Conservation (phyloP, 2,113 vertebrate species). For the Theropithecus gelada region DNA sequence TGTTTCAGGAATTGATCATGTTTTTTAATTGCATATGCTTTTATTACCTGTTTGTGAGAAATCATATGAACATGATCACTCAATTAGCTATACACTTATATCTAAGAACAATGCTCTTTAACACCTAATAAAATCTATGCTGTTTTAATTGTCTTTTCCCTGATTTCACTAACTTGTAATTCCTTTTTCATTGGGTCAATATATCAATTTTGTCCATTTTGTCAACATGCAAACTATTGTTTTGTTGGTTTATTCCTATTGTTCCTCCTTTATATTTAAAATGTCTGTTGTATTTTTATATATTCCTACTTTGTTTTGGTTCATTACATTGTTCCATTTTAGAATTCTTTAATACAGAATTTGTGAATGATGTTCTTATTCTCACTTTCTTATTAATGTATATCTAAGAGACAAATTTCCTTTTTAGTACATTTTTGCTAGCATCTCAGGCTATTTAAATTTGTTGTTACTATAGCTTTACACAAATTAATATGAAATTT, state of each 20-base stretch:
- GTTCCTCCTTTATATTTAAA: neutral
- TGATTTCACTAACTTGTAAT: neutral
- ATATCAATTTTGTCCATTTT: neutral
- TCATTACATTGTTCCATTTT: slow-evolving; percentile 7
- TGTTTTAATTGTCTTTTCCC: neutral
- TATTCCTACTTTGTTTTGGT: neutral
- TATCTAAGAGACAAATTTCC: neutral
- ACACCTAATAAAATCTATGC: neutral
- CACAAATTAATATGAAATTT: neutral
- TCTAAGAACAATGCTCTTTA: slow-evolving; percentile 17
- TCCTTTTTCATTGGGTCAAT: neutral
- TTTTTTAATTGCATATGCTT: slow-evolving; percentile 3
- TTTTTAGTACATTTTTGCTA: neutral
- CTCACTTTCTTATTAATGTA: slow-evolving; percentile 18
- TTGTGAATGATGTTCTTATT: neutral
- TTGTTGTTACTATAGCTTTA: neutral
- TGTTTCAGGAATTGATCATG: slow-evolving; percentile 8
- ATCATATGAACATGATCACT: neutral
- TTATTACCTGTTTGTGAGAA: slow-evolving; percentile 22
- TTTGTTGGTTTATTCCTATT: slow-evolving; percentile 2
- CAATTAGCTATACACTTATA: neutral
- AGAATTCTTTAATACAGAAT: slow-evolving; percentile 15
- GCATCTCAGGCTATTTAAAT: neutral
- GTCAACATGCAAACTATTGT: neutral
- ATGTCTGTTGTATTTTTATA: neutral